Conservation (phyloP, 2,113 vertebrate species). For the human (Homo sapiens) region GRCh38 chrX:128763001-128763500, state of each 20-base stretch:
- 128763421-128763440: conserved; percentile 75
- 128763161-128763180: conserved; percentile 68
- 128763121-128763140: conserved; percentile 65
- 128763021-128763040: not conserved
- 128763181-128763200: conserved; percentile 75
- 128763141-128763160: conserved; percentile 40
- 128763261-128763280: conserved; percentile 75
- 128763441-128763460: conserved; percentile 63
- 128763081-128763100: not conserved
- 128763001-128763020: not conserved
- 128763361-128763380: conserved; percentile 76
- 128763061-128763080: not conserved
- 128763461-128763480: conserved; percentile 75
- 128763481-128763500: conserved; percentile 61
- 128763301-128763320: conserved; percentile 75
- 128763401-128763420: conserved; percentile 74
- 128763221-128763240: conserved; percentile 80
- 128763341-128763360: conserved; percentile 60
- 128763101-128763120: not conserved
- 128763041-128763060: not conserved
- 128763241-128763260: conserved; percentile 80
- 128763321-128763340: conserved; percentile 68
- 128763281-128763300: conserved; percentile 74
- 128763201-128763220: conserved; percentile 72
- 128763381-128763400: conserved; percentile 63